phyloP scores from a whole-genome alignment of 2,797 vertebrate genomes.

The Enteromius argenteus region DNA sequence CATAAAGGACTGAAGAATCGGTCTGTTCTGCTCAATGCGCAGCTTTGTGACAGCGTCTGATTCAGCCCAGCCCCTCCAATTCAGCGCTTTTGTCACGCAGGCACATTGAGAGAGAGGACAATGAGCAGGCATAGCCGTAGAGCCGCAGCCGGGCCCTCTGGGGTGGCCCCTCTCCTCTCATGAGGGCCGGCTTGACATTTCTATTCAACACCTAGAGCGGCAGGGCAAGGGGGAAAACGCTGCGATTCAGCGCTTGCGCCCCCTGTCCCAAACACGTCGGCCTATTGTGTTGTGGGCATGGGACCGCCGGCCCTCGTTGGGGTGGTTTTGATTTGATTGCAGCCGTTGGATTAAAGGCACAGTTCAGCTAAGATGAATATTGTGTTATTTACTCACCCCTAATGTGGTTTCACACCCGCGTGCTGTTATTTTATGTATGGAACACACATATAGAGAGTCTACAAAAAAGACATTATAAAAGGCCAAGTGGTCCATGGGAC shows the following conservation, averaged over 20 bases:
- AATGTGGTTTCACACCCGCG: background rate
- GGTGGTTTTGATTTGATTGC: conserved; percentile 47
- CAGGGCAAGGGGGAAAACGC: conserved; percentile 45
- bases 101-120: conserved; percentile 53
- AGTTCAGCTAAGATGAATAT: background rate
- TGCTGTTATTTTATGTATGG: background rate
- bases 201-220: conserved; percentile 58
- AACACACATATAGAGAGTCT: background rate
- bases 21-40: conserved; percentile 52
- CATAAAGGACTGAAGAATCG: conserved; percentile 47
- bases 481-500: background rate
- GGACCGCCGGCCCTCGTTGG: conserved; percentile 22
- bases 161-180: conserved; percentile 54
- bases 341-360: conserved; percentile 18
- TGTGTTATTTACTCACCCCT: background rate
- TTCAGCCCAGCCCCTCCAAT: conserved; percentile 58
- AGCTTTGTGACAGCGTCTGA: conserved; percentile 55
- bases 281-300: conserved; percentile 31
- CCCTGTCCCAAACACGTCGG: conserved; percentile 40
- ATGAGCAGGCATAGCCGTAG: conserved; percentile 39
- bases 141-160: conserved; percentile 34
- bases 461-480: background rate
- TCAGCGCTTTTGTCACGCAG: conserved; percentile 57
- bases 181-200: conserved; percentile 60
- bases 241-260: conserved; percentile 45